These are phyloP conservation scores for Diglossa brunneiventris DNA, from an alignment of 2,113 vertebrate genomes.

Conservation along the genomic window DNA sequence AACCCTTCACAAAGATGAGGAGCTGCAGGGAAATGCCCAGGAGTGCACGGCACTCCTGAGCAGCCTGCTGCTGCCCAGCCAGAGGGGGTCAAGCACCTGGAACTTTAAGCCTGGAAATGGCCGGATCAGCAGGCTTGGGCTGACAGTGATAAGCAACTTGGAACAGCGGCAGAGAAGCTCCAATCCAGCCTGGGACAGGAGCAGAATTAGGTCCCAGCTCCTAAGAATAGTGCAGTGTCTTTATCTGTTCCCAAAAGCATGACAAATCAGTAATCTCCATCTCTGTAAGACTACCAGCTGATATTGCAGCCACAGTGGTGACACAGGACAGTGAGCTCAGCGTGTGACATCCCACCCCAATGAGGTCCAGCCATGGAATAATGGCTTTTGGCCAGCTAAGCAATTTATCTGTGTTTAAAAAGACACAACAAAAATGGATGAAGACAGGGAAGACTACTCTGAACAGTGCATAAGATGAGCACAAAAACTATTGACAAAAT, in stretches of 20 bases:
- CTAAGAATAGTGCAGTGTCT: accelerated
- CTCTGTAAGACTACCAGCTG: not conserved
- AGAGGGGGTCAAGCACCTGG: not conserved
- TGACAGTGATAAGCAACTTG: not conserved
- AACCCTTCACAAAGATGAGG: accelerated
- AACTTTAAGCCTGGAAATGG: not conserved
- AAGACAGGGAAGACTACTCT: not conserved
- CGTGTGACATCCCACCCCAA: accelerated
- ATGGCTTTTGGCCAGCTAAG: not conserved
- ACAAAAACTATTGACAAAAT: not conserved
- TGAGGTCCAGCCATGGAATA: not conserved
- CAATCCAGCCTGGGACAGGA: not conserved
- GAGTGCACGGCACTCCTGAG: accelerated
- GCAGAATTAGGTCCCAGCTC: not conserved
- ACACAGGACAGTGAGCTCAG: not conserved
- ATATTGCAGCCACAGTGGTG: not conserved
- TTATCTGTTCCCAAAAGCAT: not conserved
- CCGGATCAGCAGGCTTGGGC: not conserved
- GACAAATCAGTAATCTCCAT: not conserved
- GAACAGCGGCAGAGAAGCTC: accelerated
- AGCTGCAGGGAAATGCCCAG: not conserved
- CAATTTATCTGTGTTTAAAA: not conserved
- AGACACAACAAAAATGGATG: not conserved
- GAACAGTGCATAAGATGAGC: not conserved
- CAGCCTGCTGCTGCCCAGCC: not conserved